Percentiles rank a stretch among this genome's conserved stretches.
These are phyloP conservation scores for Labroides dimidiatus DNA, from an alignment of 2,797 vertebrate species.

Conservation along the genomic window DNA sequence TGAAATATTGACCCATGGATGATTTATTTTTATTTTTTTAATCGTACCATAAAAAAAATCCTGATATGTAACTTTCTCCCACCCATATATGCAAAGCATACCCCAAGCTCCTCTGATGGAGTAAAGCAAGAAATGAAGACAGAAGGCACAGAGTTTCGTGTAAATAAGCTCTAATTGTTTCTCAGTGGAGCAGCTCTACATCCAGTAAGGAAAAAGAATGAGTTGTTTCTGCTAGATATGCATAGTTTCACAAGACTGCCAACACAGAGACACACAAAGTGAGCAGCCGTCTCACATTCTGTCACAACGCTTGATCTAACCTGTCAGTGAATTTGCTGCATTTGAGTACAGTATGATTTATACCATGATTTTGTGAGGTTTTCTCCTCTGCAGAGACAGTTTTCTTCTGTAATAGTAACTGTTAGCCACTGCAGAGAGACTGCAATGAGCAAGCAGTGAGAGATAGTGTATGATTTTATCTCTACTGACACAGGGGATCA, in stretches of 20 bases:
- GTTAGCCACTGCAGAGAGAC: constrained; percentile 30
- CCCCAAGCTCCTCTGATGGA: constrained; percentile 38
- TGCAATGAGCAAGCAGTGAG: constrained; percentile 28
- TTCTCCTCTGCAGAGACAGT: constrained; percentile 11
- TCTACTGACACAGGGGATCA: constrained; percentile 60
- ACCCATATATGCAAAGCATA: constrained; percentile 39
- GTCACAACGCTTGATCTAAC: constrained; percentile 48
- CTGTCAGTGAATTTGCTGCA: constrained; percentile 45
- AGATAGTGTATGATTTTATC: constrained; percentile 62
- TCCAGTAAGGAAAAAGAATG: constrained; percentile 16
- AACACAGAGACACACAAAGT: constrained; percentile 18
- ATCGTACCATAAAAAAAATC: too few species aligned
- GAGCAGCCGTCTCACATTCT: constrained; percentile 40
- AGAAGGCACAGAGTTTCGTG: constrained; percentile 33
- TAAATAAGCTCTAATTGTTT: constrained; percentile 53
- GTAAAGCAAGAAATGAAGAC: constrained; percentile 48
- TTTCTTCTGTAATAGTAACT: constrained; percentile 43
- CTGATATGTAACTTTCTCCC: too few species aligned
- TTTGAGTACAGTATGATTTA: constrained; percentile 44
- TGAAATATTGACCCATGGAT: too few species aligned
- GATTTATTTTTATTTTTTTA: too few species aligned
- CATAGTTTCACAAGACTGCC: constrained; percentile 13
- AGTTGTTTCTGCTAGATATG: constrained; percentile 18
- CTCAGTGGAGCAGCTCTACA: constrained; percentile 28
- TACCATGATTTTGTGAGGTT: constrained; percentile 24